These are phyloP conservation scores for Eupithecia abbreviata DNA, from an alignment of 2,888 invertebrate genomes.

Conservation along the genomic window DNA sequence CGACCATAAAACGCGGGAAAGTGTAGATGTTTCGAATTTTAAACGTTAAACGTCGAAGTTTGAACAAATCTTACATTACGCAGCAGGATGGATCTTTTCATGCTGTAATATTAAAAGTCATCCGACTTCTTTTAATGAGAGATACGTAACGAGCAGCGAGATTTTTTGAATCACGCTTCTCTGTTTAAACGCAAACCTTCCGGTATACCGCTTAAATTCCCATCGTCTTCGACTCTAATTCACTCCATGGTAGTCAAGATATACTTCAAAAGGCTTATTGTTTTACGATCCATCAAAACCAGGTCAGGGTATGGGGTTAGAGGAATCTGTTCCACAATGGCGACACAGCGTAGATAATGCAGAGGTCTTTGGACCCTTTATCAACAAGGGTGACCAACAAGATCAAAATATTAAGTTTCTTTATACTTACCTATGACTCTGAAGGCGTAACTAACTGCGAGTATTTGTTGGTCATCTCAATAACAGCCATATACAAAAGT, in stretches of 20 bases:
- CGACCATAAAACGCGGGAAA: slow-evolving; percentile 39
- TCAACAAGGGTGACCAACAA: neutral
- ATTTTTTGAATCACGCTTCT: no score
- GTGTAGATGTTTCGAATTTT: slow-evolving; percentile 42
- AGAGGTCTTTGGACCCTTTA: slow-evolving; percentile 1
- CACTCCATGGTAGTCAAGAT: no score
- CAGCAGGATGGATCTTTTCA: slow-evolving; percentile 16
- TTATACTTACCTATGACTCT: neutral
- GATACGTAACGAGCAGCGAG: no score
- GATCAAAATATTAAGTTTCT: neutral
- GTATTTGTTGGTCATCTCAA: neutral
- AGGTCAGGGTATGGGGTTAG: neutral
- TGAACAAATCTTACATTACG: slow-evolving; percentile 29
- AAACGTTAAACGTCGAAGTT: slow-evolving; percentile 25
- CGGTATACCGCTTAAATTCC: no score
- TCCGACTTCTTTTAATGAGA: neutral
- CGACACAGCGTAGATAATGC: neutral
- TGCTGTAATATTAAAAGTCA: neutral
- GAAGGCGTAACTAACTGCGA: no score
- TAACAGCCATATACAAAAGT: no score
- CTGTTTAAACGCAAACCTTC: no score
- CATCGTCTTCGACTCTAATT: no score
- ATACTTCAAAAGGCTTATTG: neutral
- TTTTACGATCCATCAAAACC: slow-evolving; percentile 4
- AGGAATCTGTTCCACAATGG: neutral